Evolutionary conservation across 2,888 invertebrate genomes (phyloP).

Genomic region (Volucella zonaria): DNA sequence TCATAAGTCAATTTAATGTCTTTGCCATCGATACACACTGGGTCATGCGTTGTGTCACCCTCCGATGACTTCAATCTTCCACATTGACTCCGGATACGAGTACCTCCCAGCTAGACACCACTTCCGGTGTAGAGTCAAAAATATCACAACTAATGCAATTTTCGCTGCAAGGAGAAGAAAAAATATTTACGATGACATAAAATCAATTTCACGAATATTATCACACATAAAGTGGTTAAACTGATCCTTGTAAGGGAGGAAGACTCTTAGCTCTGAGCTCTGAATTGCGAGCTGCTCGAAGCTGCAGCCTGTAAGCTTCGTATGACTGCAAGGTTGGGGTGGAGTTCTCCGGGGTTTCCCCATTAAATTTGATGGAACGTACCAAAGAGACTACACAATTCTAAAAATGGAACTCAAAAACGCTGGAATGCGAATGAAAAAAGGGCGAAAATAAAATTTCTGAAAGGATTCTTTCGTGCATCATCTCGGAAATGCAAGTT

Average conservation of each 20-base stretch:
- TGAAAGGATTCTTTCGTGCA: slow-evolving; percentile 17
- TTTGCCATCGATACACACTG: too few species aligned
- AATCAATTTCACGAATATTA: slow-evolving; percentile 60
- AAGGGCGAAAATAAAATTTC: not conserved
- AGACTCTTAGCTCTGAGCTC: not conserved
- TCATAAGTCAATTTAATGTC: slow-evolving; percentile 7
- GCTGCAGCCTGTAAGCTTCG: not conserved
- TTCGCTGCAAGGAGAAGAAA: not conserved
- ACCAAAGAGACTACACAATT: slow-evolving; percentile 2
- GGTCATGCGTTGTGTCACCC: not conserved
- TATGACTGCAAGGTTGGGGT: too few species aligned
- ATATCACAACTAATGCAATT: slow-evolving; percentile 37
- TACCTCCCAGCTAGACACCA: slow-evolving; percentile 9
- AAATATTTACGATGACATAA: slow-evolving; percentile 39
- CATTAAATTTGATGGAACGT: slow-evolving; percentile 28
- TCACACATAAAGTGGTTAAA: slow-evolving; percentile 51
- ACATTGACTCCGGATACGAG: slow-evolving; percentile 3
- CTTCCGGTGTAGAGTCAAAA: slow-evolving; percentile 17
- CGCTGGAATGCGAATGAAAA: not conserved
- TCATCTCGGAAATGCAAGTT: not conserved
- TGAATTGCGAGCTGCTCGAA: slow-evolving; percentile 1
- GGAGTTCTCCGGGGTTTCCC: too few species aligned
- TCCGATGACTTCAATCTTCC: slow-evolving; percentile 3
- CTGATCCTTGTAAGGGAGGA: slow-evolving; percentile 16
- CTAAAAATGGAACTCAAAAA: not conserved